Evolutionary conservation across 2,888 invertebrate genomes (phyloP).

Genomic region (Epiblema foenella): DNA sequence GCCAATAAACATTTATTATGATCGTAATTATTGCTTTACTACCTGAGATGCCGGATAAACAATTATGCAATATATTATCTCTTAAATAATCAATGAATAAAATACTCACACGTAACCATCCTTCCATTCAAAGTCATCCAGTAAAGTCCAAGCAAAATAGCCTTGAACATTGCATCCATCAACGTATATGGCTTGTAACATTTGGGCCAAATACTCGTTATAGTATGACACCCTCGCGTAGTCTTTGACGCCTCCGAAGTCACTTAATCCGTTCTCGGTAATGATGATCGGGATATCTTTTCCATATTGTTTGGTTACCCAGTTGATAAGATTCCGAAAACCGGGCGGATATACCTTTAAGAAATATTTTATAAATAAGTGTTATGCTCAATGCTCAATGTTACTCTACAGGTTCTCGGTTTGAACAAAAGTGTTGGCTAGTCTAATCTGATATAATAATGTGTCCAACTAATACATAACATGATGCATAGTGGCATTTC

Average conservation of each 20-base stretch:
- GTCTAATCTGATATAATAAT: not conserved
- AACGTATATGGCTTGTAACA: constrained; percentile 56
- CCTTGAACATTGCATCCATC: constrained; percentile 66
- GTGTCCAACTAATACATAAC: too few species aligned
- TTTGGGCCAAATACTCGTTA: constrained; percentile 63
- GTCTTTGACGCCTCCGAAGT: constrained; percentile 61
- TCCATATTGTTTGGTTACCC: constrained; percentile 86
- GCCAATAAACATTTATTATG: constrained; percentile 1
- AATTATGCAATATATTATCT: not conserved
- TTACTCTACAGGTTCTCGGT: not conserved
- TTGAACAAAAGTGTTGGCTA: not conserved
- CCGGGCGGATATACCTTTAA: constrained; percentile 86
- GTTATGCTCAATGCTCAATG: too few species aligned
- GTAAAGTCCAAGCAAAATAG: constrained; percentile 80
- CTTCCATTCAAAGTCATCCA: constrained; percentile 83
- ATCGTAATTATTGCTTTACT: constrained; percentile 9
- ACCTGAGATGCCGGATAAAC: not conserved
- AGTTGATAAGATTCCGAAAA: constrained; percentile 86
- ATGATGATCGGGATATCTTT: constrained; percentile 78
- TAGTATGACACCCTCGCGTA: constrained; percentile 74
- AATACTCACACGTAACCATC: constrained; percentile 76
- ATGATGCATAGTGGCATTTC: too few species aligned
- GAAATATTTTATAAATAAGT: not conserved
- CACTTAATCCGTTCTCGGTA: constrained; percentile 82
- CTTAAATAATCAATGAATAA: constrained; percentile 47